These are phyloP conservation scores for Gerris buenoi DNA, from an alignment of 1,140 invertebrate species.

Conservation along the genomic window DNA sequence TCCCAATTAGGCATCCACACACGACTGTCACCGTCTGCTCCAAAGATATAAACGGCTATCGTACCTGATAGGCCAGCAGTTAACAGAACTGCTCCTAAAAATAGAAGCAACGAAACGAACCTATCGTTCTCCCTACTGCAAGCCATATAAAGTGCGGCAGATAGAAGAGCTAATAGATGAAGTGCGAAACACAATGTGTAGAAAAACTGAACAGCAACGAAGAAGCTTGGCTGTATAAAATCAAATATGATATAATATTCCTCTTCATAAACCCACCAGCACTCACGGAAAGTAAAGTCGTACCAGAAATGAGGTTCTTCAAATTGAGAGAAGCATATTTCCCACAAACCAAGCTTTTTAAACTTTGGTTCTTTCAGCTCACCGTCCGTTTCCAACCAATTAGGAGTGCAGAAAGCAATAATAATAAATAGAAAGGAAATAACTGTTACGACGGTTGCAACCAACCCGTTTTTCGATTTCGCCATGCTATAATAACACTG, in stretches of 20 bases:
- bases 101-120: slow-evolving; percentile 53
- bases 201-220: slow-evolving; percentile 83
- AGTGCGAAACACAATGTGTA: slow-evolving; percentile 72
- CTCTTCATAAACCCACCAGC: slow-evolving; percentile 87
- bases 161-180: slow-evolving; percentile 50
- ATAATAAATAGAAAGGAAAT: slow-evolving; percentile 59
- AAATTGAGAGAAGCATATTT: slow-evolving; percentile 76
- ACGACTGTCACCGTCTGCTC: slow-evolving; percentile 69
- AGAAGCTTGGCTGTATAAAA: slow-evolving; percentile 70
- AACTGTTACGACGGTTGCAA: slow-evolving; percentile 47
- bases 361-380: slow-evolving; percentile 63
- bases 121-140: slow-evolving; percentile 63
- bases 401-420: slow-evolving; percentile 78
- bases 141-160: slow-evolving; percentile 54
- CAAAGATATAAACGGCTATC: slow-evolving; percentile 63
- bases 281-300: slow-evolving; percentile 60
- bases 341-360: slow-evolving; percentile 75
- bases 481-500: no score
- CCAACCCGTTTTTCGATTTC: slow-evolving; percentile 51
- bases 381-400: slow-evolving; percentile 81
- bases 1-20: slow-evolving; percentile 96
- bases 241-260: slow-evolving; percentile 82
- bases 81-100: slow-evolving; percentile 52
- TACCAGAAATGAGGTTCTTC: slow-evolving; percentile 63
- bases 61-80: slow-evolving; percentile 53